These are phyloP conservation scores for Furnarius figulus DNA, from an alignment of 2,113 vertebrate genomes.

Conservation along the genomic window DNA sequence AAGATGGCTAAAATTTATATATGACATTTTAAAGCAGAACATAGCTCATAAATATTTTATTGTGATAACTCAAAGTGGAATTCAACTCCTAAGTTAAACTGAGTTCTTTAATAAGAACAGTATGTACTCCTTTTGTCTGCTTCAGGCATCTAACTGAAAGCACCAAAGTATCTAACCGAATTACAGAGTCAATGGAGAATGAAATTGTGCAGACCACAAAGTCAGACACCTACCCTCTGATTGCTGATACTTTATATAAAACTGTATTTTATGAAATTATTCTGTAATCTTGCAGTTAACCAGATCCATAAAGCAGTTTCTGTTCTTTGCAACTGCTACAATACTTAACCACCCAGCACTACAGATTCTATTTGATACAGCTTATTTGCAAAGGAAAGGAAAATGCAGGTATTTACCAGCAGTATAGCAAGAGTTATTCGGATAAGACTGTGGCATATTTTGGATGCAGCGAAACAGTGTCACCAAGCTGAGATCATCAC, in stretches of 20 bases:
- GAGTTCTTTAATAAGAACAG: not conserved
- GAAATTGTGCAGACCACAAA: not conserved
- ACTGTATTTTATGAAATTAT: not conserved
- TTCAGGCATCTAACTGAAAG: not conserved
- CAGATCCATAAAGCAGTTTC: not conserved
- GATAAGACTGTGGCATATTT: slow-evolving; percentile 83
- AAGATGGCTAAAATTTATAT: not conserved
- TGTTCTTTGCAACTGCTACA: not conserved
- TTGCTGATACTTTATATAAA: not conserved
- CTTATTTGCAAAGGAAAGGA: not conserved
- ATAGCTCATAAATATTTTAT: not conserved
- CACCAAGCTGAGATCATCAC: slow-evolving; percentile 85
- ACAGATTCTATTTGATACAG: not conserved
- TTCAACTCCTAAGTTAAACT: not conserved
- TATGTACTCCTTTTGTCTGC: not conserved
- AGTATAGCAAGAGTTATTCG: slow-evolving; percentile 95
- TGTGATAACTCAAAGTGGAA: not conserved
- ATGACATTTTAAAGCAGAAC: not conserved
- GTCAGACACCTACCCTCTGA: not conserved
- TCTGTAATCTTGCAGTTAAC: not conserved
- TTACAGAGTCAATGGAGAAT: not conserved
- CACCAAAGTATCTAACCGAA: not conserved
- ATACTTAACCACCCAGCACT: not conserved
- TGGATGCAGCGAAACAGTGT: slow-evolving; percentile 92
- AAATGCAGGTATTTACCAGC: slow-evolving; percentile 81